phyloP scores from a whole-genome alignment of 2,888 invertebrate species.

The Leptinotarsa tumamoca region DNA sequence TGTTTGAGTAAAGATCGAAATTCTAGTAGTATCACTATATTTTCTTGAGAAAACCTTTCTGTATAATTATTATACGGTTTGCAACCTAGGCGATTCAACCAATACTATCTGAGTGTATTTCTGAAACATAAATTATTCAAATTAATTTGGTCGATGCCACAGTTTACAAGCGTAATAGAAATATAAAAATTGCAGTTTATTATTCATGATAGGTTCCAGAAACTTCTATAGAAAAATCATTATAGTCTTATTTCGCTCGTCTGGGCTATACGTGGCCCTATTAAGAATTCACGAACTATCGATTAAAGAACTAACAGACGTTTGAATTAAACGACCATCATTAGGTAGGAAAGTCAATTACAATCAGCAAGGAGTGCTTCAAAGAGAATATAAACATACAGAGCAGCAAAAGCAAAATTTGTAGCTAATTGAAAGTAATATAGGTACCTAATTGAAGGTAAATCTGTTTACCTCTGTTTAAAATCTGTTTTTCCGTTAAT shows the following conservation, averaged over 20 bases:
- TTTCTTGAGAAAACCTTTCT: not conserved
- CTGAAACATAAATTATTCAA: not conserved
- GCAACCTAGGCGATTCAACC: not conserved
- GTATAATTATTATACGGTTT: too few species aligned
- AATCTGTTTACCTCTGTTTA: too few species aligned
- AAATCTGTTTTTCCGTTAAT: too few species aligned
- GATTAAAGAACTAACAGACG: not conserved
- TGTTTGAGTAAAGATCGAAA: too few species aligned
- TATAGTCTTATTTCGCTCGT: not conserved
- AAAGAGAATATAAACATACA: too few species aligned
- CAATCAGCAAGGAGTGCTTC: too few species aligned
- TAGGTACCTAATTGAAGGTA: too few species aligned
- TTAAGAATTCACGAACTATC: conserved; percentile 3
- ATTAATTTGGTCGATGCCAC: not conserved
- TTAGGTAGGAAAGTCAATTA: not conserved
- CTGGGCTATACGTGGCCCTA: conserved; percentile 1
- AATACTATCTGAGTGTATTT: not conserved
- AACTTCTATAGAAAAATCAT: not conserved
- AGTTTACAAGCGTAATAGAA: not conserved
- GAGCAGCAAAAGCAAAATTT: too few species aligned
- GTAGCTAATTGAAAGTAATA: too few species aligned
- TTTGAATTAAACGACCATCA: not conserved
- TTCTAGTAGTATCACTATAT: not conserved
- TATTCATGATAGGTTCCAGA: not conserved
- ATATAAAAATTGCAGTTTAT: not conserved